A percentile compares a stretch with the other conserved stretches of the same genome.
phyloP scores from a whole-genome alignment of 2,888 invertebrate species.

The Aphidius colemani region DNA sequence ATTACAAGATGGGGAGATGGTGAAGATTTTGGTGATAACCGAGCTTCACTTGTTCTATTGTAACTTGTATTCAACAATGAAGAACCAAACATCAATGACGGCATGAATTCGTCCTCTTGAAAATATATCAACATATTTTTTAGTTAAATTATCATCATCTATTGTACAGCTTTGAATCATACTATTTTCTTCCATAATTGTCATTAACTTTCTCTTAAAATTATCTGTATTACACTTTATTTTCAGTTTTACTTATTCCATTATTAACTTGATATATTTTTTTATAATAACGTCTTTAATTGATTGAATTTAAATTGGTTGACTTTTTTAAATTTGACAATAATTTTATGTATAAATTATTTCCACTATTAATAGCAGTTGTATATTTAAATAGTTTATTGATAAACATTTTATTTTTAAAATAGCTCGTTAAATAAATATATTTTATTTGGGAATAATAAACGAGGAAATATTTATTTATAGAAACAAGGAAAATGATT shows the following conservation, averaged over 20 bases:
- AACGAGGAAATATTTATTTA: no score
- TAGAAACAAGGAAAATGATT: no score
- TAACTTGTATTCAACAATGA: background rate
- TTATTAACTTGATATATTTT: background rate
- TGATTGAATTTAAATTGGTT: background rate
- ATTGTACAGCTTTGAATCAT: conserved; percentile 28
- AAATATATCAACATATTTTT: conserved; percentile 49
- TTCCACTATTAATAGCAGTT: background rate
- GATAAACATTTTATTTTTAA: background rate
- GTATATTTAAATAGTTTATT: background rate
- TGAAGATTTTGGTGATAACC: conserved; percentile 13
- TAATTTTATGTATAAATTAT: background rate
- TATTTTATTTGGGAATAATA: no score
- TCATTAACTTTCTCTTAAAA: conserved; percentile 49
- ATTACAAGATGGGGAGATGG: no score
- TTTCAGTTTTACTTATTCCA: background rate
- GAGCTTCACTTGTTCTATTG: conserved; percentile 3
- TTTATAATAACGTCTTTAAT: conserved; percentile 4
- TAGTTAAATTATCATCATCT: conserved; percentile 43
- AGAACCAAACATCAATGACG: conserved; percentile 31
- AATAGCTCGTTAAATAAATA: no score
- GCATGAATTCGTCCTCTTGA: conserved; percentile 53
- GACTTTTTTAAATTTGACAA: background rate
- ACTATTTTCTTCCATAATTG: conserved; percentile 51
- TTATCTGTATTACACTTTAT: conserved; percentile 38